Evolutionary conservation across 2,113 vertebrate genomes (phyloP).

Genomic region (Isurus oxyrinchus): DNA sequence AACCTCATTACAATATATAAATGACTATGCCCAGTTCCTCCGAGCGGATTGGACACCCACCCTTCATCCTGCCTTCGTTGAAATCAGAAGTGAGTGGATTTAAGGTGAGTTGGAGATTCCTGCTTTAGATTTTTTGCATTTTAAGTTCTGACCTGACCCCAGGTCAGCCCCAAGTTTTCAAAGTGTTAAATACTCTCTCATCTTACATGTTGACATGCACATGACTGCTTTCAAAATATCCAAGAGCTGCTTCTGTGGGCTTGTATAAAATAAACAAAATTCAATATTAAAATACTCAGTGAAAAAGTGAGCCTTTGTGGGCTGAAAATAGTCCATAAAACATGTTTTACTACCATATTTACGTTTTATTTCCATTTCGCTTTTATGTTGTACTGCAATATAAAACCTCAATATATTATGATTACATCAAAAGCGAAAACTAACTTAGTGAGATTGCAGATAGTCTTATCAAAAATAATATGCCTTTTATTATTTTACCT

Average conservation of each 20-base stretch:
- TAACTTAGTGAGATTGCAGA: neutral
- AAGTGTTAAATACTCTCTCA: neutral
- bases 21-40: neutral
- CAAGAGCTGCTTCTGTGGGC: neutral
- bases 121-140: neutral
- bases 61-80: neutral
- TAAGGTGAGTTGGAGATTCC: neutral
- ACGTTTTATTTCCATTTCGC: neutral
- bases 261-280: neutral
- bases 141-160: neutral
- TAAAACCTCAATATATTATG: neutral
- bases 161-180: neutral
- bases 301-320: neutral
- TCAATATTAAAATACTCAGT: neutral
- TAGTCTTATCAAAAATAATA: neutral
- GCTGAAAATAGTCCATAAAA: neutral
- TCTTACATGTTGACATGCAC: neutral
- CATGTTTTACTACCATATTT: neutral
- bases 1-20: neutral
- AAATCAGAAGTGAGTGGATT: neutral
- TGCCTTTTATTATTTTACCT: constrained; percentile 34
- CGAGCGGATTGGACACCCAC: too few species aligned
- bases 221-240: neutral
- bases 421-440: neutral
- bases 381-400: neutral